Conservation (phyloP, 1,140 invertebrate genomes). For the Orchesella cincta region DNA sequence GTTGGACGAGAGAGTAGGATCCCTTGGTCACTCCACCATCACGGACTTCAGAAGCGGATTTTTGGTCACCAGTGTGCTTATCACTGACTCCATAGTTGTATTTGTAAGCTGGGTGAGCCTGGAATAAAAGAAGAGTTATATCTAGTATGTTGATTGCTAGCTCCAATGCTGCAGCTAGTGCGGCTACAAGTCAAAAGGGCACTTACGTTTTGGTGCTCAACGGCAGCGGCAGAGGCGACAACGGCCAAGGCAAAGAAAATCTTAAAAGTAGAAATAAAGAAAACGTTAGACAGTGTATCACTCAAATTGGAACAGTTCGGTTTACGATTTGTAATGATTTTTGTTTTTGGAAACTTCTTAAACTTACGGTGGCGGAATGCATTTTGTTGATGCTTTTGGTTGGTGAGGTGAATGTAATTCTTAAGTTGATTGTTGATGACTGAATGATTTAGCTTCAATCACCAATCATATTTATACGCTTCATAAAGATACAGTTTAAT, state of each 20-base stretch:
- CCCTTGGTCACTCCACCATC: constrained; percentile 60
- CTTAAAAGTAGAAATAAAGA: not conserved
- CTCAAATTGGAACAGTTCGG: too few relatives aligned
- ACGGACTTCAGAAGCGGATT: constrained; percentile 17
- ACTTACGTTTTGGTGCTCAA: not conserved
- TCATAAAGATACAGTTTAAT: not conserved
- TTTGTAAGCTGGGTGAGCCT: not conserved
- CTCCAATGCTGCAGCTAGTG: not conserved
- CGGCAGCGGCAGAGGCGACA: not conserved
- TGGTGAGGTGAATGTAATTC: not conserved
- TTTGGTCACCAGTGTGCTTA: constrained; percentile 26
- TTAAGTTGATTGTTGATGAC: not conserved
- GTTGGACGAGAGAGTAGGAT: constrained; percentile 56
- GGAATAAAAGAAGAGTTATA: not conserved
- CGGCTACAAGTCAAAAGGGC: not conserved
- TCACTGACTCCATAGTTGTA: constrained; percentile 11
- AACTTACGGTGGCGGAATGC: constrained; percentile 15
- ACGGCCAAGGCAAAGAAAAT: constrained; percentile 7
- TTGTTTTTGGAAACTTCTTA: not conserved
- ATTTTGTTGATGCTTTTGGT: not conserved
- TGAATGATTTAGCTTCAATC: not conserved
- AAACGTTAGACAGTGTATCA: not conserved
- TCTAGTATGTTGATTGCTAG: not conserved
- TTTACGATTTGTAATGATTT: too few relatives aligned
- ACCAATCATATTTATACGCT: not conserved